Evolutionary conservation across 37 sponge, comb jelly and placozoan species (phyloP), one percentile per base, ranked within the genome.

Genomic region (Beroe forskalii): DNA sequence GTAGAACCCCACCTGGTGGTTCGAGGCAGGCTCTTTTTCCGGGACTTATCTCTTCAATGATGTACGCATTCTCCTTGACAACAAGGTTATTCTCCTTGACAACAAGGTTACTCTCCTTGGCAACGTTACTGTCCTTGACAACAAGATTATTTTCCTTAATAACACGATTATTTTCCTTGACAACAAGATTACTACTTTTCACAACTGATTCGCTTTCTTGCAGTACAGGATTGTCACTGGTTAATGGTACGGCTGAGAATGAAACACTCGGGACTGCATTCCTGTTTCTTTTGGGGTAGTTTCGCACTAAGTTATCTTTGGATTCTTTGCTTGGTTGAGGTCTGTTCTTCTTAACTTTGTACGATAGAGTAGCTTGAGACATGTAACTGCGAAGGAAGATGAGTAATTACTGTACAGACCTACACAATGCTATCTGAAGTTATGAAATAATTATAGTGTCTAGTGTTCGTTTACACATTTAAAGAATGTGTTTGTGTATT

Each of bases 1-100:
- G n/a, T n/a, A n/a, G n/a, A n/a, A n/a, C n/a, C n/a, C n/a, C n/a
- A 80, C 86, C 86, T 41, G 86, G 86, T 0, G 86, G 86, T 42
- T 80, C 86, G 12, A 80, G 20, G 27, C 86, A 80, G 40, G 42
- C 48, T 3, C 86, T 3, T 27, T 80, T 80, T 25, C 86, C 86
- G 4, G 86, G 86, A 23, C 86, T 80, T 23, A 42, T 80, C 44
- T 80, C 86, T 48, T 20, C 0, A 41, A 33, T n/a, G n/a, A n/a
- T n/a, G n/a, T n/a, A n/a, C n/a, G n/a, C 55, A 72, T 72, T 72
- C 40, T 72, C 22, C 40, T 36, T 27, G 2, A 32, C 40, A 42
- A 0, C 1, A 0, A 44, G 48, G 4, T 27, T 27, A n/a, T 20
- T n/a, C 27, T 80, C 86, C 44, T 44, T 80, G 2, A 32, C 40